phyloP scores from a whole-genome alignment of 2,113 vertebrate species.

The Theristicus caerulescens region DNA sequence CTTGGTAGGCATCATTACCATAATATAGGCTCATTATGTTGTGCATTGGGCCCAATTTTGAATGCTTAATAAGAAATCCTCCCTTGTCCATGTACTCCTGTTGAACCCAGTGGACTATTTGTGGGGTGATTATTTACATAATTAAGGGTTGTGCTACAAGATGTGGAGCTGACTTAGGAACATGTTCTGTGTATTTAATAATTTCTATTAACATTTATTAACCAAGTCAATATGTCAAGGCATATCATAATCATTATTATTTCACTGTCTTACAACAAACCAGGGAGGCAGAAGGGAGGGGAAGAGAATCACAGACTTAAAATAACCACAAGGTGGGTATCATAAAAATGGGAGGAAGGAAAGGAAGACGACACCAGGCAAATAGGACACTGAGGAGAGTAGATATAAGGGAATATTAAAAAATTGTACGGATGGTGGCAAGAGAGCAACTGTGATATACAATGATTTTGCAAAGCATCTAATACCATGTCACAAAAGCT shows the following conservation, averaged over 20 bases:
- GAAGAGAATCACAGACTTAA: not conserved
- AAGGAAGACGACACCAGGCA: not conserved
- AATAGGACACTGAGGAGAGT: not conserved
- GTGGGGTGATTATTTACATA: not conserved
- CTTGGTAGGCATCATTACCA: not conserved
- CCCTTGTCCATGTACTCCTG: not conserved
- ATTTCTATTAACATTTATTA: not conserved
- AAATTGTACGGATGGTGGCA: not conserved
- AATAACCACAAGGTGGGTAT: not conserved
- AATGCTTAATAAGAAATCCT: not conserved
- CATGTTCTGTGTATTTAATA: not conserved
- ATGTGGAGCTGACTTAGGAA: not conserved
- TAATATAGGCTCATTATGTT: not conserved
- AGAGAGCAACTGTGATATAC: not conserved
- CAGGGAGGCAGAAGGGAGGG: not conserved
- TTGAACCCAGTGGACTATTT: not conserved
- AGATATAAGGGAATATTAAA: not conserved
- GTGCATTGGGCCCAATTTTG: not conserved
- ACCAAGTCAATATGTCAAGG: not conserved
- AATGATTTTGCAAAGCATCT: not conserved
- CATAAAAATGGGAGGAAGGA: not conserved
- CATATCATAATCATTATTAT: not conserved
- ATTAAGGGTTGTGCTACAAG: not conserved
- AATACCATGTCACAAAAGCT: not conserved
- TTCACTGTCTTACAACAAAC: not conserved